A percentile compares a stretch with the other conserved stretches of the same genome.
Conservation (phyloP, 2,888 invertebrate species). For the Drosophila histrio region DNA sequence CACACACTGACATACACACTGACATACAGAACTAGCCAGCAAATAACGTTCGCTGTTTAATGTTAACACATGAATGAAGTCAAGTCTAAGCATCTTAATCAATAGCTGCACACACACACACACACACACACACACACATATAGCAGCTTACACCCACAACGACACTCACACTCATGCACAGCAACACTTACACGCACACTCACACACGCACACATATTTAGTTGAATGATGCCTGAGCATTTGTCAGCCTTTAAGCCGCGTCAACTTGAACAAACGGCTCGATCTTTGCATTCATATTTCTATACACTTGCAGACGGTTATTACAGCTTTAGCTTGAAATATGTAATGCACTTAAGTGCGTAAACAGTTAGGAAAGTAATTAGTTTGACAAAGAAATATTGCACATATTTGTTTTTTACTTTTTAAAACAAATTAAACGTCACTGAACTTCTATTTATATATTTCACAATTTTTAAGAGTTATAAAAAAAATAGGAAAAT, state of each 20-base stretch:
- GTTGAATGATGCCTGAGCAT: constrained; percentile 50
- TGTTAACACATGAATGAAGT: constrained; percentile 75
- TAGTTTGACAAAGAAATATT: no score
- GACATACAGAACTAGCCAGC: constrained; percentile 21
- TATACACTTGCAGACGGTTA: neutral
- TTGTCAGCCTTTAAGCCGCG: constrained; percentile 61
- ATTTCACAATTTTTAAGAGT: no score
- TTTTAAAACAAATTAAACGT: no score
- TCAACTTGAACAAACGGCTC: constrained; percentile 51
- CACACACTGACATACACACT: constrained; percentile 15
- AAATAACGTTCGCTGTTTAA: constrained; percentile 41
- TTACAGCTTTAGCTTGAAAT: neutral
- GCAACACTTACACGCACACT: constrained; percentile 19
- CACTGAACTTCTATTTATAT: no score
- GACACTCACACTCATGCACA: constrained; percentile 11
- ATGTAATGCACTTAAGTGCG: neutral
- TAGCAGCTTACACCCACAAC: constrained; percentile 17
- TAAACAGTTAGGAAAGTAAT: no score
- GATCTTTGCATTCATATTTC: constrained; percentile 37
- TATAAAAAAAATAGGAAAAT: no score
- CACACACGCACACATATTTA: constrained; percentile 17
- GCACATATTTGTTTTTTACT: no score
- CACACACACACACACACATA: constrained; percentile 23
- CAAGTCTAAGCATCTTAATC: constrained; percentile 72
- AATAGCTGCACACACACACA: constrained; percentile 42